Base-by-base conservation (phyloP, 2,888 invertebrate genomes). In the Thecophora atra region DNA sequence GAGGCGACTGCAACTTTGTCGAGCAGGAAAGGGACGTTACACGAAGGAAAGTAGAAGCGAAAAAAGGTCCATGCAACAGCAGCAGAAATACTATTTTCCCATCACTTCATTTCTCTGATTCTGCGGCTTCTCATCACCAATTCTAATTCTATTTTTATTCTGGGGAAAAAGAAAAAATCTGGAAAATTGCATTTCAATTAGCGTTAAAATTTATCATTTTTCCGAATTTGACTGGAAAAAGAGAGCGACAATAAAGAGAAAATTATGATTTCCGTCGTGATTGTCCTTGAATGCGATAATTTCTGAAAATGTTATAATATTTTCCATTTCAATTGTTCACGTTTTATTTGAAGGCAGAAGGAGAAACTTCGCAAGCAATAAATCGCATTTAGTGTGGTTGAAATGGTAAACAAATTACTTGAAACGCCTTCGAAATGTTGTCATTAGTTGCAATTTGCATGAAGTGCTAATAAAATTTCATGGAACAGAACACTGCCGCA, bases 401-500 rank as follows among this genome's bases (percentile, higher is more conserved):
- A 42, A 62, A 62, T 19, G 13, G 37, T 19, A 62, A 62, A n/a
- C 62, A 62, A 37, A 62, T 30, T 37, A 62, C 62, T 62, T 62
- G 15, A 15, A 62, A 62, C 19, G 62, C n/a, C 37, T 37, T 62
- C n/a, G 30, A 42, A 62, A 62, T 30, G 42, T 42, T 19, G 62
- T 21, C 42, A 42, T 37, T 62, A 62, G 62, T 13, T 42, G 21
- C 47, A 24, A 64, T 64, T 64, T 64, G 64, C 64, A 47, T 64
- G 24, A 8, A 44, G 44, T 64, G 44, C 19, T 64, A 24, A 47
- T 64, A 24, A 15, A 19, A 42, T 44, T 19, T 64, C 24, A 64
- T 47, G 13, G 47, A 44, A 62, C 17, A 42, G 7, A 42, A 47
- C 47, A 21, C n/a, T 24, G 11, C 13, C 44, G 24, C 44, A 37